phyloP scores from a whole-genome alignment of 2,888 invertebrate genomes.

The Carabus problematicus region DNA sequence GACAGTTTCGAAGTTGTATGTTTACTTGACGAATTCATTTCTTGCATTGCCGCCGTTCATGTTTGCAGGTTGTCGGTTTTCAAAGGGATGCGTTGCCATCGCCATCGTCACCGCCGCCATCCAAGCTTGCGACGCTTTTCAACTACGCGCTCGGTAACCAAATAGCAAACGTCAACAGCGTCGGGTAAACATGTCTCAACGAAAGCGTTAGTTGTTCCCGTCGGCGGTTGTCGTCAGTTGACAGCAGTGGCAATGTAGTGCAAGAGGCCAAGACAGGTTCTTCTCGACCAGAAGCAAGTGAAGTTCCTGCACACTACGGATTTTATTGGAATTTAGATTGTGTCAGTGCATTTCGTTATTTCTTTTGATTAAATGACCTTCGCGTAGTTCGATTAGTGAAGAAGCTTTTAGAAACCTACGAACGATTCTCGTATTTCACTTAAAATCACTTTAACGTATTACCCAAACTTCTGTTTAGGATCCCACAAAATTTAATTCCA shows the following conservation, averaged over 20 bases:
- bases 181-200: constrained; percentile 20
- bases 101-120: not conserved
- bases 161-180: constrained; percentile 39
- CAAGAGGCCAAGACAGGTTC: not conserved
- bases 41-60: constrained; percentile 27
- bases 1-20: constrained; percentile 31
- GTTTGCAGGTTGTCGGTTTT: constrained; percentile 39
- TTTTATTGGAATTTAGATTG: constrained; percentile 42
- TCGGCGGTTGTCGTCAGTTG: too few species aligned
- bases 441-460: constrained; percentile 34
- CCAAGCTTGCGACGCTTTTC: not conserved
- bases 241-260: not conserved
- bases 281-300: not conserved
- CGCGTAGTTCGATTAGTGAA: constrained; percentile 34
- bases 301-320: not conserved
- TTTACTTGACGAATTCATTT: constrained; percentile 39
- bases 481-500: constrained; percentile 29
- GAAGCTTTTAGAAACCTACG: constrained; percentile 34
- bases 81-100: constrained; percentile 17
- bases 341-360: constrained; percentile 33
- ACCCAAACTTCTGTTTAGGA: constrained; percentile 28
- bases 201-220: too few species aligned
- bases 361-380: constrained; percentile 22
- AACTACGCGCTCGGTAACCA: not conserved
- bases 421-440: constrained; percentile 32